Evolutionary conservation across 2,888 invertebrate species (phyloP).

Genomic region (Artemia sinica): DNA sequence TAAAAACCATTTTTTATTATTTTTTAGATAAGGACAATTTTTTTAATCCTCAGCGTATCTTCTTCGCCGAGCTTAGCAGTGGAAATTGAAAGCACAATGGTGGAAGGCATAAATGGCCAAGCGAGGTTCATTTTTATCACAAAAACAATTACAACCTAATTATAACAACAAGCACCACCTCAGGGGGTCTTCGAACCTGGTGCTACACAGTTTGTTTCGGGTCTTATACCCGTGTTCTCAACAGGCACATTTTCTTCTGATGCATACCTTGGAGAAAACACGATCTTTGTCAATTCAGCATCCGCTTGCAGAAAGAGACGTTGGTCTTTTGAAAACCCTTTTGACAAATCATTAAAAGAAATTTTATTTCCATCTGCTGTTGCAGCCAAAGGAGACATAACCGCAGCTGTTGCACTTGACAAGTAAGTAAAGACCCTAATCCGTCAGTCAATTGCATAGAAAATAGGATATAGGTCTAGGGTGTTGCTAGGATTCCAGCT

Average conservation of each 20-base stretch:
- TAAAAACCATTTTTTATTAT: no score
- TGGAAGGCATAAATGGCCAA: background rate
- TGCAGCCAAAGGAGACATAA: background rate
- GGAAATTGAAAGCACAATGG: no score
- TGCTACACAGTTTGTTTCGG: background rate
- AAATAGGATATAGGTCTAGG: no score
- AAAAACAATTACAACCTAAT: background rate
- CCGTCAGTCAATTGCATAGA: no score
- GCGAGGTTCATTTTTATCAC: background rate
- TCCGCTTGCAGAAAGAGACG: constrained; percentile 7
- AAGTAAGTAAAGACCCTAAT: no score
- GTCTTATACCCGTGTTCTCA: background rate
- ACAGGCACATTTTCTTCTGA: background rate
- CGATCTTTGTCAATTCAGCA: background rate
- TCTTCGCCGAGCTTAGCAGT: no score
- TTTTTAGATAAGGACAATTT: no score
- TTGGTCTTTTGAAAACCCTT: background rate
- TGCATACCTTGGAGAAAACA: background rate
- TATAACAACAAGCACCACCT: background rate
- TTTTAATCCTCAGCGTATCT: no score
- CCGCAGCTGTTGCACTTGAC: background rate
- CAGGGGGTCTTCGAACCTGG: background rate
- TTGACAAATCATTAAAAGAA: background rate
- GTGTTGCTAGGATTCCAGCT: no score
- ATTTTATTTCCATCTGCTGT: background rate